These are phyloP conservation scores for Microdon myrmicae DNA, from an alignment of 2,888 invertebrate genomes.

Conservation along the genomic window DNA sequence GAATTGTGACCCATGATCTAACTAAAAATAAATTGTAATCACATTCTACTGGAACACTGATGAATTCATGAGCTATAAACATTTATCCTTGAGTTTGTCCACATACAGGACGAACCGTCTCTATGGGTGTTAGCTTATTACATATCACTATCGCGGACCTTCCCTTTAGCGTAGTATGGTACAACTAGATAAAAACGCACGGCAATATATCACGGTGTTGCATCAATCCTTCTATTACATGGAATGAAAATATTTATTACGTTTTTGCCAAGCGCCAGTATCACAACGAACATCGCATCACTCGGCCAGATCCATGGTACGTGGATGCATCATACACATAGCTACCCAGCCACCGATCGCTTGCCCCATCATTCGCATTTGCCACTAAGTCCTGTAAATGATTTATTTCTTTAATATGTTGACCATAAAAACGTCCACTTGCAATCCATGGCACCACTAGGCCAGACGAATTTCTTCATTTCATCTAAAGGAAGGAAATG, in stretches of 20 bases:
- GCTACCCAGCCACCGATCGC: slow-evolving; percentile 22
- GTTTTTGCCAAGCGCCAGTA: background rate
- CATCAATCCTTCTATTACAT: slow-evolving; percentile 52
- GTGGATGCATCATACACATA: slow-evolving; percentile 43
- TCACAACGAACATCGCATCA: slow-evolving; percentile 10
- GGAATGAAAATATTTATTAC: slow-evolving; percentile 28
- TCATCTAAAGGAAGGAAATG: background rate
- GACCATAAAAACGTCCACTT: slow-evolving; percentile 51
- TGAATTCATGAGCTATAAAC: slow-evolving; percentile 9
- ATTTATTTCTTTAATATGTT: slow-evolving; percentile 52
- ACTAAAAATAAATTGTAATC: slow-evolving; percentile 6
- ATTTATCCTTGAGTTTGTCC: slow-evolving; percentile 11
- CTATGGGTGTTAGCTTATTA: slow-evolving; percentile 34
- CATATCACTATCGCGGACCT: slow-evolving; percentile 35
- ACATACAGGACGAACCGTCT: slow-evolving; percentile 13
- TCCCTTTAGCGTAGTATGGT: slow-evolving; percentile 13
- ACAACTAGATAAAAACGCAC: slow-evolving; percentile 47
- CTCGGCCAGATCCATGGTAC: slow-evolving; percentile 18
- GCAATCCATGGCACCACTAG: slow-evolving; percentile 44
- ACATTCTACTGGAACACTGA: slow-evolving; percentile 11
- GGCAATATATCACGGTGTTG: slow-evolving; percentile 44
- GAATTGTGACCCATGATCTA: background rate
- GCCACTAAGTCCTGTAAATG: slow-evolving; percentile 51
- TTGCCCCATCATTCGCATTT: slow-evolving; percentile 45
- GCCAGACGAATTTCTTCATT: slow-evolving; percentile 45